Evolutionary conservation across 2,888 invertebrate species (phyloP).

Genomic region (Lysandra coridon): DNA sequence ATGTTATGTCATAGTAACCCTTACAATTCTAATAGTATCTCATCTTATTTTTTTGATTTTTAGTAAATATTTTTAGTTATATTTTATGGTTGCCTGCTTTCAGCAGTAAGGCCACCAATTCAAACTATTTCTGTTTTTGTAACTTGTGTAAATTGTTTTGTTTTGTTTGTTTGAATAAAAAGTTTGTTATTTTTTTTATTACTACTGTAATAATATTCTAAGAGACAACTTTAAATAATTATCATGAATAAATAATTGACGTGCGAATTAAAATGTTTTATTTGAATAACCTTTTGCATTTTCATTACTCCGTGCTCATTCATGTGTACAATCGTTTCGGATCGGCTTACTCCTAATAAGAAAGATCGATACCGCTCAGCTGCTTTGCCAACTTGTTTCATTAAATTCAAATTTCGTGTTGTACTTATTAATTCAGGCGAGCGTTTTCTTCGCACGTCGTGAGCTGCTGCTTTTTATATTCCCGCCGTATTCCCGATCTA

Average conservation of each 20-base stretch:
- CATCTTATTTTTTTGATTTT: too few relatives aligned
- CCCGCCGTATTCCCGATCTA: constrained; percentile 51
- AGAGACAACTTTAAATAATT: neutral
- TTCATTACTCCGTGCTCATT: constrained; percentile 40
- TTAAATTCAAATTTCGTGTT: constrained; percentile 82
- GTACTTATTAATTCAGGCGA: constrained; percentile 79
- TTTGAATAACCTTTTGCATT: constrained; percentile 35
- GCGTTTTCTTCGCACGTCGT: constrained; percentile 64
- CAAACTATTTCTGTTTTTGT: too few relatives aligned
- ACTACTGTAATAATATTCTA: neutral
- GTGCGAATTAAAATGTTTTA: constrained; percentile 9
- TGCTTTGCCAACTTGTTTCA: constrained; percentile 78
- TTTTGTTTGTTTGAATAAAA: too few relatives aligned
- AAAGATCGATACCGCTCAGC: constrained; percentile 74
- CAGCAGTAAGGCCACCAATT: too few relatives aligned
- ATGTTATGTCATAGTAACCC: too few relatives aligned
- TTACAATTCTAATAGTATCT: too few relatives aligned
- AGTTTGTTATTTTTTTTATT: too few relatives aligned
- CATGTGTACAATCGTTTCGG: constrained; percentile 43
- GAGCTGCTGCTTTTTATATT: constrained; percentile 68
- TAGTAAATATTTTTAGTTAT: too few relatives aligned
- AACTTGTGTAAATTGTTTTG: too few relatives aligned
- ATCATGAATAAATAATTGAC: neutral
- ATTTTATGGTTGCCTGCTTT: too few relatives aligned
- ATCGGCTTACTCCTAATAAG: constrained; percentile 58